Base-by-base conservation (phyloP, 1,140 invertebrate species). In the Popillia japonica region DNA sequence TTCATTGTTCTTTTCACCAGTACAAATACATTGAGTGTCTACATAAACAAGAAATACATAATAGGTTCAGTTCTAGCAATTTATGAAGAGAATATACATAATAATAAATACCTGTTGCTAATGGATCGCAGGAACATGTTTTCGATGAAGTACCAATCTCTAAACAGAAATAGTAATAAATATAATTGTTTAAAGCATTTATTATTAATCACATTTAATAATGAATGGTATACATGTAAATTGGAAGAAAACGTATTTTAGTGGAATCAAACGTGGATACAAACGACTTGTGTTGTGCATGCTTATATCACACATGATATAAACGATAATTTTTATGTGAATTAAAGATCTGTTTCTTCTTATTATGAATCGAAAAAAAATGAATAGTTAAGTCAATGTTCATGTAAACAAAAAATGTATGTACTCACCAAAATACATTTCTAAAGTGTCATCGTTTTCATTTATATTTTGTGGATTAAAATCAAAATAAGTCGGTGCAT, bases 381-480 rank as follows among this genome's bases (percentile, higher is more conserved):
- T 2, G n/a, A 0, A 17, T 55, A 17, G 27, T 34, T 34, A 34
- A 34, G 4, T 34, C 27, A 34, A 1, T 34, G 27, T n/a, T n/a
- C n/a, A n/a, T n/a, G 27, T 34, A 34, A 34, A 34, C 4, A 34
- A 4, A 55, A n/a, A 55, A 20, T 55, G 2, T 55, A 34, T 34
- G 8, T 9, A 34, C 61, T 68, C 17, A 68, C 61, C 61, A 27
- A 68, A 68, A 27, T 27, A 34, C 27, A 68, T 68, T 3, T 68
- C 61, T 22, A 23, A 17, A 23, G 20, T 14, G 11, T 68, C 61
- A 68, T 68, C 17, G 14, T 27, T 9, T 68, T 68, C 22, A 11
- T 68, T 68, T 3, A 68, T 27, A 34, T 34, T 55, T 55, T 55
- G 11, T 68, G 20, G 27, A 34, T 27, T 68, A 68, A 68, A 68